phyloP scores from a whole-genome alignment of 2,113 vertebrate genomes.

The Axis porcinus region DNA sequence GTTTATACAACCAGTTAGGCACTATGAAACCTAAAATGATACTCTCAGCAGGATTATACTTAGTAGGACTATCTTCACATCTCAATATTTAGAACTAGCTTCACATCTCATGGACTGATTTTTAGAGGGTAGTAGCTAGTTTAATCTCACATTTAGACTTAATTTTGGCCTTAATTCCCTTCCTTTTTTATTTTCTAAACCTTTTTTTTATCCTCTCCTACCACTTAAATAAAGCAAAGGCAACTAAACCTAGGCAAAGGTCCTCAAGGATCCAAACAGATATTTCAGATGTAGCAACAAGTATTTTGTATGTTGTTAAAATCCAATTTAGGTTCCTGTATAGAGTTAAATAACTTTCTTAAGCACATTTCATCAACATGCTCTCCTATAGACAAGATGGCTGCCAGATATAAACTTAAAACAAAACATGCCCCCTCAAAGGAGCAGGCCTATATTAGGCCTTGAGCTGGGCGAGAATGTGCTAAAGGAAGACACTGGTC shows the following conservation, averaged over 20 bases:
- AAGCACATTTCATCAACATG: not conserved
- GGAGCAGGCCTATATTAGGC: not conserved
- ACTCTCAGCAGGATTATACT: not conserved
- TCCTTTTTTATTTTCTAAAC: conserved; percentile 5
- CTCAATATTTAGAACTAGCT: not conserved
- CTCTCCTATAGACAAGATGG: not conserved
- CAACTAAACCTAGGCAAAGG: not conserved
- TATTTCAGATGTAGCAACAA: not conserved
- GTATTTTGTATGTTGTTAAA: conserved; percentile 11
- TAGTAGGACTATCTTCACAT: not conserved
- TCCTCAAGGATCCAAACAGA: not conserved
- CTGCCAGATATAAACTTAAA: not conserved
- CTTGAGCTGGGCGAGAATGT: not conserved
- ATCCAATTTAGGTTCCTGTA: not conserved
- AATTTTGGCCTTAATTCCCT: not conserved
- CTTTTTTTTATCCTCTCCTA: not conserved
- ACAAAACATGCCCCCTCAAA: not conserved
- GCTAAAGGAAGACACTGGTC: not conserved
- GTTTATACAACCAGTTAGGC: not conserved
- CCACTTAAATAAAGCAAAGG: not conserved
- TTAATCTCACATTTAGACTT: not conserved
- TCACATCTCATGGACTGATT: not conserved
- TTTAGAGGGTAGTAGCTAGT: not conserved
- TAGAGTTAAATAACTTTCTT: not conserved
- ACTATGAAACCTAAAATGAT: not conserved